Evolutionary conservation across 2,888 invertebrate genomes (phyloP).

Genomic region (Athetis lepigone): DNA sequence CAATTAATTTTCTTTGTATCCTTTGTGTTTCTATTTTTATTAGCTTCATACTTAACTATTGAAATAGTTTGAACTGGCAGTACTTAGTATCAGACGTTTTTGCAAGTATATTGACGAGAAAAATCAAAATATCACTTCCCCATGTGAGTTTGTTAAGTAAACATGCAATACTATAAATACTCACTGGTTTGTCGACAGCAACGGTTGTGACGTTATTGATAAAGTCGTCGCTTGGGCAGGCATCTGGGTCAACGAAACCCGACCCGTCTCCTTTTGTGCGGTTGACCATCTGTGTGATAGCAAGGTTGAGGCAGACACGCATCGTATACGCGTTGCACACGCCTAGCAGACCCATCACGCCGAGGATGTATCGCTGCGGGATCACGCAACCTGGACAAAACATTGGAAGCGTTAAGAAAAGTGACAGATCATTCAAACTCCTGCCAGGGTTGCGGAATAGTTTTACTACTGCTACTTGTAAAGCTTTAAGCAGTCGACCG

Average conservation of each 20-base stretch:
- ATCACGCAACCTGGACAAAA: conserved; percentile 88
- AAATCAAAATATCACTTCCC: too few species aligned
- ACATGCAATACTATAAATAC: conserved; percentile 49
- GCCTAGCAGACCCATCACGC: conserved; percentile 93
- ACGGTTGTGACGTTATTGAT: conserved; percentile 66
- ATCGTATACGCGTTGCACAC: conserved; percentile 94
- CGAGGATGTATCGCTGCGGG: conserved; percentile 92
- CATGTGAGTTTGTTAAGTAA: not conserved
- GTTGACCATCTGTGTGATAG: conserved; percentile 93
- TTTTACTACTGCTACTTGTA: too few species aligned
- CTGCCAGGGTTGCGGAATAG: too few species aligned
- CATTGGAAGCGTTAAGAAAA: too few species aligned
- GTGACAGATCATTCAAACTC: too few species aligned
- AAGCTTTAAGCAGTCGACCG: too few species aligned
- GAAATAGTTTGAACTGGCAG: too few species aligned
- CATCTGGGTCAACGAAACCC: conserved; percentile 71
- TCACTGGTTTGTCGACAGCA: conserved; percentile 74
- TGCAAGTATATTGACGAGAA: too few species aligned
- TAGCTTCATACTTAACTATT: too few species aligned
- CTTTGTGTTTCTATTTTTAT: too few species aligned
- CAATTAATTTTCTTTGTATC: too few species aligned
- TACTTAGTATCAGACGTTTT: too few species aligned
- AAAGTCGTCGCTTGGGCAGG: conserved; percentile 76
- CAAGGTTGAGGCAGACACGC: conserved; percentile 93
- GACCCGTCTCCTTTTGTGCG: conserved; percentile 60